Base-by-base conservation (phyloP, 92 coral and sea anemone species). In the Palythoa grandiflora region DNA sequence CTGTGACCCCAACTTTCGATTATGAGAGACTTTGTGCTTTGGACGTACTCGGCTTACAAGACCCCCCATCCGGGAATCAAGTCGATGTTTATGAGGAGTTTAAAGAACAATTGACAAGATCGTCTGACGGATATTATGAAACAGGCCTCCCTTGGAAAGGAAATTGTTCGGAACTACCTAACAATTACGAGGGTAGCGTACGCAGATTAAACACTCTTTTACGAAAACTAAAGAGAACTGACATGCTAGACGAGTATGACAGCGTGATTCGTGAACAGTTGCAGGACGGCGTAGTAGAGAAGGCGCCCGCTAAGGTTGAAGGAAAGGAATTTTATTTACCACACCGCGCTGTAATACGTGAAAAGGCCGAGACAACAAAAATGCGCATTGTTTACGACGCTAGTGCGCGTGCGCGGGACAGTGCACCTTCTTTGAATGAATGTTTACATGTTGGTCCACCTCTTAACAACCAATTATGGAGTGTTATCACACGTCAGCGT, bases 81-180 rank as follows among this genome's bases (percentile, higher is more conserved):
- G 55, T 61, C 57, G 87, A 70, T 35, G 87, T 88, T 13, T 88
- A 78, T 50, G 79, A 70, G 20, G 79, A 87, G 77, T 78, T 87
- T n/a, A 87, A 87, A 53, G 80, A 88, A 63, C 86, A 88, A 37
- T 38, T 79, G 51, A 53, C 80, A 52, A 77, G 86, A n/a, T 88
- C 80, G 51, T n/a, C 63, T 12, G 86, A 88, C 59, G 90, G 87
- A n/a, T 88, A 78, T 85, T 88, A 88, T 55, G 81, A 88, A 35
- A 88, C 90, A 21, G 79, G 52, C 51, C 68, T 88, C 44, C 90
- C 87, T 10, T 88, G 87, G 90, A 80, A 80, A 48, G 90, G 87
- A 55, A 88, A 88, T 55, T 47, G 38, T 68, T 79, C 86, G 1
- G 38, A 74, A 28, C 63, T 87, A 3, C 75, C 85, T 12, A 77